Base-by-base conservation (phyloP, 2,888 invertebrate species). In the Sinohyriopsis cumingii region DNA sequence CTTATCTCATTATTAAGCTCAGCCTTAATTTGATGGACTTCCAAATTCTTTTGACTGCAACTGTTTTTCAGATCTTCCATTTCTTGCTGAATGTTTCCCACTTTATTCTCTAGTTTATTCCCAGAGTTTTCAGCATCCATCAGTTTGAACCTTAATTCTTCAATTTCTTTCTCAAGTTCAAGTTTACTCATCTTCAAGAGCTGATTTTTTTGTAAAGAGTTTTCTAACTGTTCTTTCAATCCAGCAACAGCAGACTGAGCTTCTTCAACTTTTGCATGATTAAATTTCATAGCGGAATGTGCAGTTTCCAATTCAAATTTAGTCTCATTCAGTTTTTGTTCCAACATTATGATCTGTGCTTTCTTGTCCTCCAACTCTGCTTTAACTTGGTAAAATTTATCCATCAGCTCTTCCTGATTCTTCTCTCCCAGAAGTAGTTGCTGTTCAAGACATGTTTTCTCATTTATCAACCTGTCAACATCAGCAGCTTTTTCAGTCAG, bases 301-400 rank as follows among this genome's bases (percentile, higher is more conserved):
- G 69, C 56, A 54, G 63, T 65, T 24, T 69, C 64, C n/a, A 71
- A 20, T 55, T 71, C 60, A 24, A 60, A 62, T 24, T 59, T 66
- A 55, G 70, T 61, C 60, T 75, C 77, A 20, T 71, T 70, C 22
- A 73, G 53, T 18, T 69, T 68, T 45, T 71, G 63, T 65, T 68
- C 65, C 20, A 63, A 25, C n/a, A 59, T 61, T 20, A 63, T 45
- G 22, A 70, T 68, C 7, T 55, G 59, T 19, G 55, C 56, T 18
- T 65, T 57, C 24, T 65, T 62, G 22, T 55, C 45, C 33, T 61
- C 67, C 60, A 75, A 62, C 55, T 67, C 55, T 33, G 53, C 24
- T 24, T 25, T 33, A 65, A 62, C 24, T 59, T 55, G 53, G n/a
- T 56, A 55, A 45, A 55, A 53, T 33, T 62, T 60, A 33, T 55